Evolutionary conservation across 2,113 vertebrate genomes (phyloP).

Genomic region (Cyprinodon brontotheroides): DNA sequence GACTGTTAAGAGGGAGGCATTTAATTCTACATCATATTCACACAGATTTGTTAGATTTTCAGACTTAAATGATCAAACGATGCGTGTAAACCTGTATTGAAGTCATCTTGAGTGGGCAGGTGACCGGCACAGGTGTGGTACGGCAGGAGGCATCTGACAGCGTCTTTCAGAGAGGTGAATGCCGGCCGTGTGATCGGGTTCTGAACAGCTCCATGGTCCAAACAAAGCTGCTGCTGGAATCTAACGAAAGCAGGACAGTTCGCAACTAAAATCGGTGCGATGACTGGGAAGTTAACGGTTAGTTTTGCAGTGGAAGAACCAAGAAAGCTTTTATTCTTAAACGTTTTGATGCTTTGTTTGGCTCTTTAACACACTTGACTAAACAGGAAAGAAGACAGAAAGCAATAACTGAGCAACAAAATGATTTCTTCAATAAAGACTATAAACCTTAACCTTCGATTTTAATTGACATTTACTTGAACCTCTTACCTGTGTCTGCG

Average conservation of each 20-base stretch:
- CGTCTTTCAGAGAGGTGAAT: slow-evolving; percentile 77
- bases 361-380: no score
- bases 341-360: no score
- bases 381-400: no score
- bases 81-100: slow-evolving; percentile 68
- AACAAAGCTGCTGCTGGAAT: slow-evolving; percentile 79
- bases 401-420: no score
- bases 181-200: slow-evolving; percentile 60
- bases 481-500: slow-evolving; percentile 71
- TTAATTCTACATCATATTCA: not conserved
- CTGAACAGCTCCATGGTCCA: slow-evolving; percentile 75
- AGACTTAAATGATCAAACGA: not conserved
- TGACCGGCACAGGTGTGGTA: slow-evolving; percentile 79
- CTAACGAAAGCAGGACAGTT: slow-evolving; percentile 45
- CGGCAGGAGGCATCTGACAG: slow-evolving; percentile 75
- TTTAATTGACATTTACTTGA: not conserved
- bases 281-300: not conserved
- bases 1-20: slow-evolving; percentile 63
- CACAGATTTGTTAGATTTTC: not conserved
- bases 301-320: no score
- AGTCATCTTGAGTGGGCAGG: slow-evolving; percentile 71
- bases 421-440: no score
- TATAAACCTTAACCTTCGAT: no score
- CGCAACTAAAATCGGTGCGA: not conserved
- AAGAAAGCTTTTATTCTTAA: no score